Evolutionary conservation across 2,797 vertebrate species (phyloP), one percentile per base, ranked within the genome.

Genomic region (Sylvia borin): DNA sequence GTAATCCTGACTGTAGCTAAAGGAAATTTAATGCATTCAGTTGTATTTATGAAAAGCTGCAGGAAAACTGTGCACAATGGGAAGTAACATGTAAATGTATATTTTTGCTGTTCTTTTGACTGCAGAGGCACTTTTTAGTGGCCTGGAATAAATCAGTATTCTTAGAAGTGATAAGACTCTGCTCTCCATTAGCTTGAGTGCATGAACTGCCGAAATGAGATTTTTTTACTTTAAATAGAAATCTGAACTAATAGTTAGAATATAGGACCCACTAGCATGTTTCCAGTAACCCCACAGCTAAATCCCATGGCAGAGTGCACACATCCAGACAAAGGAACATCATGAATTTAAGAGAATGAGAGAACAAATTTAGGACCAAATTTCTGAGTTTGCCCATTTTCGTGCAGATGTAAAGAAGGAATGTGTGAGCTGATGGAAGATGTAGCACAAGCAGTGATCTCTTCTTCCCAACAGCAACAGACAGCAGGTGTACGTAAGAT

Each of bases 291-390:
- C 12, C 10, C 5, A 4, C 9, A 14, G 34, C 29, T 60, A 32
- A 76, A 66, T 6, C 8, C 32, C 29, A 6, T 0, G 8, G 62
- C 60, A 84, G 24, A 45, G 24, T 1, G 5, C 38, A 61, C 2
- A 0, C 5, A 4, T 2, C 8, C 2, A 13, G 4, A 10, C 16
- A 61, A 61, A 65, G 18, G 7, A 80, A 48, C 16, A 62, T 2
- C 9, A 8, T 0, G 7, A 82, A 60, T 3, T 48, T 16, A 4
- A 17, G 16, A 29, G 15, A 93, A 64, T 1, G 7, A 60, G 42
- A 76, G n/a, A 66, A 78, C 6, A 1, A 92, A n/a, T 24, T 55
- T 9, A 24, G 60, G 11, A 27, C 11, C 26, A 77, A n/a, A 73
- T 42, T 43, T 27, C 60, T 36, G 29, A 43, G 31, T 48, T 45